A percentile compares a stretch with the other conserved stretches of the same genome.
These are phyloP conservation scores for Hafferia zeledoni DNA, from an alignment of 2,797 vertebrate species.

Conservation along the genomic window DNA sequence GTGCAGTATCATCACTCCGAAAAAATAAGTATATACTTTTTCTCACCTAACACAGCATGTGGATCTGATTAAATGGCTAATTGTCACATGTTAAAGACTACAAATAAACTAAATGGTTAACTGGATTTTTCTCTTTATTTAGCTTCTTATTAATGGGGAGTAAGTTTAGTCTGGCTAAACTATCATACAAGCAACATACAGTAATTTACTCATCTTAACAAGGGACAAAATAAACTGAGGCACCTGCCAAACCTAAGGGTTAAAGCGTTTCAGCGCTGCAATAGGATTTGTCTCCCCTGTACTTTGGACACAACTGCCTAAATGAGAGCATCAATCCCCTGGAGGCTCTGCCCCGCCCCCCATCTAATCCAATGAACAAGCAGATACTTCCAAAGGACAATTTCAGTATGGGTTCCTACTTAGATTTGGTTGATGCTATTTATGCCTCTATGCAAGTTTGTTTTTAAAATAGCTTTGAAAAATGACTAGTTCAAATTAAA, in stretches of 20 bases:
- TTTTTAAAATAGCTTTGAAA: constrained; percentile 32
- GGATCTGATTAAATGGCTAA: not conserved
- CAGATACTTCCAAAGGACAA: not conserved
- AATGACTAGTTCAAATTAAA: constrained; percentile 22
- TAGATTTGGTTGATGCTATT: not conserved
- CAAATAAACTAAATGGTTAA: not conserved
- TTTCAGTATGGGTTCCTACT: not conserved
- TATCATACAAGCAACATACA: not conserved
- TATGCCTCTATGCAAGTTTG: not conserved
- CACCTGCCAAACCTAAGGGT: not conserved
- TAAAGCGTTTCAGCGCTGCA: not conserved
- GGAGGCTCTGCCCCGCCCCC: fast-evolving
- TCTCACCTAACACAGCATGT: not conserved
- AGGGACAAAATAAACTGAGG: not conserved
- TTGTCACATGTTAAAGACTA: not conserved
- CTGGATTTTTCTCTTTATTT: not conserved
- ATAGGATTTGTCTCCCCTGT: not conserved
- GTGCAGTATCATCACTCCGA: not conserved
- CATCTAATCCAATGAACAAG: not conserved
- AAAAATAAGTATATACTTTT: not conserved
- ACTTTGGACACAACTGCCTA: not conserved
- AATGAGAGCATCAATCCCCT: not conserved
- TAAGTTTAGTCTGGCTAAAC: not conserved
- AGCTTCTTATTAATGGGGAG: not conserved
- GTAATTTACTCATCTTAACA: not conserved